Conservation (phyloP, 2,797 vertebrate genomes). For the Acipenser oxyrinchus region DNA sequence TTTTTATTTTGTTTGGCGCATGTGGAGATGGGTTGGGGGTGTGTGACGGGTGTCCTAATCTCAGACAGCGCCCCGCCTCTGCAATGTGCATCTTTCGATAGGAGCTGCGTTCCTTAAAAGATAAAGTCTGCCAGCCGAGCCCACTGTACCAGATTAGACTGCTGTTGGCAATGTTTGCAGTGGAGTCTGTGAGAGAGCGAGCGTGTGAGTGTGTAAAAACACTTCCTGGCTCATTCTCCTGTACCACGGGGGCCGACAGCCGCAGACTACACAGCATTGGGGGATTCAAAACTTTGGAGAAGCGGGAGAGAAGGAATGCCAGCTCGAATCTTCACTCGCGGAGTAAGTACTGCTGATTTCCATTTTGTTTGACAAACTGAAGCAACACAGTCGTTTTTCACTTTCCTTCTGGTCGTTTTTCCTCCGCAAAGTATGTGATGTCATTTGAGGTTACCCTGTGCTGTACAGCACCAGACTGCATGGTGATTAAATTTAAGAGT, state of each 20-base stretch:
- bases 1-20: too few relatives aligned
- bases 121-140: slow-evolving; percentile 46
- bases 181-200: slow-evolving; percentile 13
- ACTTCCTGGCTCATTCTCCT: neutral
- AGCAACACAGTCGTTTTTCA: too few relatives aligned
- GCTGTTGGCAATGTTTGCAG: slow-evolving; percentile 18
- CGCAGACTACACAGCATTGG: neutral
- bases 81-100: slow-evolving; percentile 64
- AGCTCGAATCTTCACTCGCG: slow-evolving; percentile 54
- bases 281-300: slow-evolving; percentile 21
- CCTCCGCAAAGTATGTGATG: too few relatives aligned
- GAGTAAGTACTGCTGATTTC: slow-evolving; percentile 53
- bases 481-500: too few relatives aligned
- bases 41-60: neutral
- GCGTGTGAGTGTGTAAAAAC: neutral
- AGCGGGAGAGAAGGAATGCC: slow-evolving; percentile 54
- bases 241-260: neutral
- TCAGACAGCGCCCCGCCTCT: neutral
- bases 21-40: too few relatives aligned
- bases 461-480: too few relatives aligned
- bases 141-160: neutral
- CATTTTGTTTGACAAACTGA: neutral
- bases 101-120: slow-evolving; percentile 61
- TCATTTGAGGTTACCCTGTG: too few relatives aligned
- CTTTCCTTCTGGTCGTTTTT: too few relatives aligned